Base-by-base conservation (phyloP, 1,140 invertebrate genomes). In the Acromyrmex echinatior region DNA sequence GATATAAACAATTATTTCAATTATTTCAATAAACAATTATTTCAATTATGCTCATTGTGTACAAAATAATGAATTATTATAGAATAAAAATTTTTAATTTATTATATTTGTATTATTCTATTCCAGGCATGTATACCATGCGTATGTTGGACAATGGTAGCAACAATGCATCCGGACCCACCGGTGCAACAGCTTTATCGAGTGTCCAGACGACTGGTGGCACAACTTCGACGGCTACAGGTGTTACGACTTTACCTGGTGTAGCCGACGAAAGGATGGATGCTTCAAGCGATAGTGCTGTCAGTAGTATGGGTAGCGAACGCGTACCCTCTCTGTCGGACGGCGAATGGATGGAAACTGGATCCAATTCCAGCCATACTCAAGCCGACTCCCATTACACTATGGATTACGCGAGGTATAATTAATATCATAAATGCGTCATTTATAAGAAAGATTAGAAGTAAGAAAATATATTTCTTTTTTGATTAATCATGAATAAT, bases 261-360 rank as follows among this genome's bases (percentile, higher is more conserved):
- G 92, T 93, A 25, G 91, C 95, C 60, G 95, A 96, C 76, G 97
- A 98, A 94, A 96, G 97, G 63, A 96, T 97, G 92, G 98, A 98
- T 92, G 97, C 97, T 0, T 98, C 97, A 31, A 97, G 97, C 92
- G 98, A 98, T 94, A 98, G 98, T 93, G 98, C 98, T 7, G 98
- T 98, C 51, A 98, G 98, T 86, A 98, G 98, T 3, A 98, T 99
- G 98, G 98, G 98, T 9, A 98, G 98, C 7, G 98, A 98, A 92
- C 96, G 98, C n/a, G 98, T 98, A 21, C 97, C 98, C 1, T 98
- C 98, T 0, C 95, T 98, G 1, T 98, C 98, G 12, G 98, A 98
- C 93, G 98, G 97, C 21, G 98, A 98, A 91, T 98, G 98, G 98
- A 98, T 98, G 94, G 98, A 98, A 92, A 97, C 96, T 51, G 98